phyloP scores from a whole-genome alignment of 2,113 vertebrate genomes.

The Chamaetylas fuelleborni region DNA sequence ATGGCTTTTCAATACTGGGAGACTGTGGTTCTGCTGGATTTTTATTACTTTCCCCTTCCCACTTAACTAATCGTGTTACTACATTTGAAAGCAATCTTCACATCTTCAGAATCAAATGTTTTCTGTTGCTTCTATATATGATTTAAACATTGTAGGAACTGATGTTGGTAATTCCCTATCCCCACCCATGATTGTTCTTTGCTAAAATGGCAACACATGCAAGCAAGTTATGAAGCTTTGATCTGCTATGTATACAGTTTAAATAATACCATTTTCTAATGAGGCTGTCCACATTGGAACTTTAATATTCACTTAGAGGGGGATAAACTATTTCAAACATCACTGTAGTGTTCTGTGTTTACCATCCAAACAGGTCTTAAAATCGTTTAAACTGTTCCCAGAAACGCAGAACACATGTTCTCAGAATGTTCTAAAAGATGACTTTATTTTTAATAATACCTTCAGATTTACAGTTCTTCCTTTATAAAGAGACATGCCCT shows the following conservation, averaged over 20 bases:
- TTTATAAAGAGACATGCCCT: neutral
- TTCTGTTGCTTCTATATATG: neutral
- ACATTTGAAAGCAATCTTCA: constrained; percentile 30
- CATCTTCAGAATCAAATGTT: neutral
- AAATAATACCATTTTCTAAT: constrained; percentile 33
- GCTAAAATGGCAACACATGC: constrained; percentile 71
- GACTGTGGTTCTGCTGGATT: constrained; percentile 64
- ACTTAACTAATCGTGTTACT: constrained; percentile 35
- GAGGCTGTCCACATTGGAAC: constrained; percentile 33
- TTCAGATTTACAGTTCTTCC: neutral
- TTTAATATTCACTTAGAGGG: constrained; percentile 14
- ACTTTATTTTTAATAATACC: constrained; percentile 33
- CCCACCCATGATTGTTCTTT: neutral
- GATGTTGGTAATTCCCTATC: constrained; percentile 8
- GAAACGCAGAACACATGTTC: constrained; percentile 51
- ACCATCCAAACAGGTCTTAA: constrained; percentile 53
- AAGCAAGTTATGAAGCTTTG: constrained; percentile 64
- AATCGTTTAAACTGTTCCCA: constrained; percentile 30
- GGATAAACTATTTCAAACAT: constrained; percentile 32
- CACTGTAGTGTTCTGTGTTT: constrained; percentile 2
- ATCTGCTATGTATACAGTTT: neutral
- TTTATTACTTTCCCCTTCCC: constrained; percentile 49
- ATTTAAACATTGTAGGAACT: neutral
- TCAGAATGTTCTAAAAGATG: neutral
- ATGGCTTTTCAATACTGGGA: constrained; percentile 18